A percentile compares a stretch with the other conserved stretches of the same genome.
These are phyloP conservation scores for Apodemia duryi DNA, from an alignment of 2,888 invertebrate species.

Conservation along the genomic window DNA sequence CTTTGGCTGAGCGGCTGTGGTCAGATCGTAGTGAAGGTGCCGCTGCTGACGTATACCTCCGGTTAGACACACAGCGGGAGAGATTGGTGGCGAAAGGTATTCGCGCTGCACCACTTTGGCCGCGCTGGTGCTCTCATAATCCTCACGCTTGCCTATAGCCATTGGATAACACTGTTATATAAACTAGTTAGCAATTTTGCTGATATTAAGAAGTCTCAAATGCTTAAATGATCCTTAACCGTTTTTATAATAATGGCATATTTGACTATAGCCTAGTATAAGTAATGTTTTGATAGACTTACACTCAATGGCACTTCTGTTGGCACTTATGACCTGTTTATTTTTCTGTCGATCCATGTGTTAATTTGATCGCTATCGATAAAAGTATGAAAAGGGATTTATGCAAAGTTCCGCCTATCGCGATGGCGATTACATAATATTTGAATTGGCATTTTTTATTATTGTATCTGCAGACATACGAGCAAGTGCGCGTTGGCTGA, in stretches of 20 bases:
- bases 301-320: not conserved
- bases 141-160: constrained; percentile 83
- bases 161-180: not conserved
- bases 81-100: constrained; percentile 82
- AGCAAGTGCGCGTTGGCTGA: too few relatives aligned
- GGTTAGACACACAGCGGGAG: constrained; percentile 83
- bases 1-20: constrained; percentile 90
- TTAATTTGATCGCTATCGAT: too few relatives aligned
- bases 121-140: constrained; percentile 87
- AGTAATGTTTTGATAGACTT: not conserved
- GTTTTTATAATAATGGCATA: constrained; percentile 1
- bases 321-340: not conserved
- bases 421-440: too few relatives aligned
- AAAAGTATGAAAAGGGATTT: too few relatives aligned
- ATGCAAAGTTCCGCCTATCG: too few relatives aligned
- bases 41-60: constrained; percentile 82
- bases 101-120: constrained; percentile 85
- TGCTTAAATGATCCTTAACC: constrained; percentile 1
- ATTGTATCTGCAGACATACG: too few relatives aligned
- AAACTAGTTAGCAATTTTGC: constrained; percentile 6
- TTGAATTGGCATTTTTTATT: too few relatives aligned
- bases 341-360: too few relatives aligned
- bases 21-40: constrained; percentile 77
- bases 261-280: not conserved
- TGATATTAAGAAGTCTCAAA: constrained; percentile 12